phyloP scores from a whole-genome alignment of 2,888 invertebrate genomes.

The Escarpia spicata region DNA sequence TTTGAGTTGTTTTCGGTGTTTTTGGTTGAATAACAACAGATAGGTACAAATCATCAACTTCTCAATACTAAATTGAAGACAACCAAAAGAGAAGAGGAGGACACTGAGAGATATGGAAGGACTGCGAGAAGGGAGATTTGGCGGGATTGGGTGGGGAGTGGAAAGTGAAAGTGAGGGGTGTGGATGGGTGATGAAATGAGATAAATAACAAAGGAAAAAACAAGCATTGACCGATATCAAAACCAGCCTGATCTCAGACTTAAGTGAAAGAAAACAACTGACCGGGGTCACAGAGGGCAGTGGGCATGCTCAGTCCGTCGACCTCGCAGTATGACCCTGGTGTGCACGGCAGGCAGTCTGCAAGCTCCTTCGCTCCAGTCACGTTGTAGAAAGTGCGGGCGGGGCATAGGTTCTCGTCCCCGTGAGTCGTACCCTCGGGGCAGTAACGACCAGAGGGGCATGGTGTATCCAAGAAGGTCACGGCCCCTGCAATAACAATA shows the following conservation, averaged over 20 bases:
- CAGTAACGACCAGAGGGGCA: constrained; percentile 60
- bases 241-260: not conserved
- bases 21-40: not conserved
- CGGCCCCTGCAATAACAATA: constrained; percentile 45
- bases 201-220: too few relatives aligned
- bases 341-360: constrained; percentile 52
- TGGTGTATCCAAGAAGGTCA: constrained; percentile 49
- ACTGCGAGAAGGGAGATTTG: too few relatives aligned
- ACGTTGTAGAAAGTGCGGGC: constrained; percentile 56
- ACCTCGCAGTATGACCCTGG: constrained; percentile 58
- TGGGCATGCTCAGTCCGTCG: constrained; percentile 48
- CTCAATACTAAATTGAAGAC: not conserved
- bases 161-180: too few relatives aligned
- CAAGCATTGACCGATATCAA: too few relatives aligned
- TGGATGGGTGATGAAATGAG: too few relatives aligned
- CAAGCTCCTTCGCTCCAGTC: constrained; percentile 49
- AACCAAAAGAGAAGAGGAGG: not conserved
- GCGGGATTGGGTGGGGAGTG: too few relatives aligned
- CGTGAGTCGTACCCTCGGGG: constrained; percentile 51
- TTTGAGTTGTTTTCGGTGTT: too few relatives aligned
- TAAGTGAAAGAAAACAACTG: constrained; percentile 21
- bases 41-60: not conserved
- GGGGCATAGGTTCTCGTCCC: constrained; percentile 55
- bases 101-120: not conserved
- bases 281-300: constrained; percentile 56